phyloP scores from a whole-genome alignment of 2,888 invertebrate species.

The Temnothorax unifasciatus region DNA sequence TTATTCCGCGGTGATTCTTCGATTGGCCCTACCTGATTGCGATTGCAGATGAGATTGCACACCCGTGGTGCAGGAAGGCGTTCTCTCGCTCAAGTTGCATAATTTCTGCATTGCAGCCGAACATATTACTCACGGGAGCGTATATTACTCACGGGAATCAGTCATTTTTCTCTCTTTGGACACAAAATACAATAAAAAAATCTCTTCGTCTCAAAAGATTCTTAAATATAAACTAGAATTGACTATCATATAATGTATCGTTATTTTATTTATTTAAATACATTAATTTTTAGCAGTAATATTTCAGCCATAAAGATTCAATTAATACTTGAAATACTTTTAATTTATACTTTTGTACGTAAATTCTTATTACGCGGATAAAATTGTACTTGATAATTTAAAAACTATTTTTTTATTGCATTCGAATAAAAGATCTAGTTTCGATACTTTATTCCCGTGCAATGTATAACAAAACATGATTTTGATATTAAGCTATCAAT shows the following conservation, averaged over 20 bases:
- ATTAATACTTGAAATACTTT: not conserved
- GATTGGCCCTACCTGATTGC: conserved; percentile 75
- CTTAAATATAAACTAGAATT: not conserved
- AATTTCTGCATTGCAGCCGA: conserved; percentile 58
- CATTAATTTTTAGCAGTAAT: not conserved
- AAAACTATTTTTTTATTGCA: not conserved
- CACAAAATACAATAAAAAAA: not conserved
- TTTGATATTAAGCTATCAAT: conserved; percentile 51
- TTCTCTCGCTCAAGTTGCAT: conserved; percentile 68
- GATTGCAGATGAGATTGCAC: conserved; percentile 76
- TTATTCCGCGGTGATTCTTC: conserved; percentile 73
- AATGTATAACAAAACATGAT: not conserved
- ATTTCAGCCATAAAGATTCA: not conserved
- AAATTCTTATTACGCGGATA: not conserved
- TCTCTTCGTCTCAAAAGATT: not conserved
- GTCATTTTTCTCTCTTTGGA: not conserved
- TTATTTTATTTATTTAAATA: not conserved
- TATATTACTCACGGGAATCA: conserved; percentile 12
- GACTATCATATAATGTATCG: not conserved
- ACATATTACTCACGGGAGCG: conserved; percentile 29
- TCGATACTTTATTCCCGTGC: not conserved
- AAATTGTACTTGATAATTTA: not conserved
- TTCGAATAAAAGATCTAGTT: not conserved
- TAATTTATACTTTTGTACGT: not conserved
- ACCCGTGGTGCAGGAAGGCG: conserved; percentile 64